Evolutionary conservation across 1,140 invertebrate species (phyloP).

Genomic region (Cotesia chilonis): DNA sequence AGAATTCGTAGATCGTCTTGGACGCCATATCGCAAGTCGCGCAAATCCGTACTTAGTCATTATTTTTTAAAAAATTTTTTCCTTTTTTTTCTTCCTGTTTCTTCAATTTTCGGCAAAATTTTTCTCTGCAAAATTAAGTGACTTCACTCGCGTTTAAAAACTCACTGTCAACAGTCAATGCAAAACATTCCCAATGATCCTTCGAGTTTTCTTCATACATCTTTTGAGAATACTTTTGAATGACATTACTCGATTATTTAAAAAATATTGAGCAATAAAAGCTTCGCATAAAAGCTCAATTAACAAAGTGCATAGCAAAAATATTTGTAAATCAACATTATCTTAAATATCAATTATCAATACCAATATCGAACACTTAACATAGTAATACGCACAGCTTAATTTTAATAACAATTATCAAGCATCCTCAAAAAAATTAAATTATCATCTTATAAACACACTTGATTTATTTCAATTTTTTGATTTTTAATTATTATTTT

Average conservation of each 20-base stretch:
- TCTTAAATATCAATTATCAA: slow-evolving; percentile 2
- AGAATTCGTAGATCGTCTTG: slow-evolving; percentile 56
- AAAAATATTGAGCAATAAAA: background rate
- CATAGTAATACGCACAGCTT: slow-evolving; percentile 43
- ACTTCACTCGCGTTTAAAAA: slow-evolving; percentile 9
- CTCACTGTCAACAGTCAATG: slow-evolving; percentile 35
- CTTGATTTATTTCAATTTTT: too few relatives aligned
- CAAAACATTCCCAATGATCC: slow-evolving; percentile 45
- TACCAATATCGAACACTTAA: background rate
- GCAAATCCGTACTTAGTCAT: slow-evolving; percentile 64
- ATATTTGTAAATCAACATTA: slow-evolving; percentile 40
- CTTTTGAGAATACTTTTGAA: slow-evolving; percentile 50
- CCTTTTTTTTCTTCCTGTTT: background rate
- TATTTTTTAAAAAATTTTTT: slow-evolving; percentile 4
- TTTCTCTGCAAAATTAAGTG: background rate
- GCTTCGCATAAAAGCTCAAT: slow-evolving; percentile 22
- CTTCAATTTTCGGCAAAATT: background rate
- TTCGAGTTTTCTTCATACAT: slow-evolving; percentile 50
- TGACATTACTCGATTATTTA: slow-evolving; percentile 40
- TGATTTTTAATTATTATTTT: too few relatives aligned
- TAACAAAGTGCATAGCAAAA: slow-evolving; percentile 54
- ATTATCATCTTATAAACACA: too few relatives aligned
- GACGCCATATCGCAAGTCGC: slow-evolving; percentile 59
- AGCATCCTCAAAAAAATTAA: too few relatives aligned
- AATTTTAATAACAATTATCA: too few relatives aligned